Percentiles rank a stretch among this genome's conserved stretches.
phyloP scores from a whole-genome alignment of 2,888 invertebrate genomes.

The Cephus pygmeus region DNA sequence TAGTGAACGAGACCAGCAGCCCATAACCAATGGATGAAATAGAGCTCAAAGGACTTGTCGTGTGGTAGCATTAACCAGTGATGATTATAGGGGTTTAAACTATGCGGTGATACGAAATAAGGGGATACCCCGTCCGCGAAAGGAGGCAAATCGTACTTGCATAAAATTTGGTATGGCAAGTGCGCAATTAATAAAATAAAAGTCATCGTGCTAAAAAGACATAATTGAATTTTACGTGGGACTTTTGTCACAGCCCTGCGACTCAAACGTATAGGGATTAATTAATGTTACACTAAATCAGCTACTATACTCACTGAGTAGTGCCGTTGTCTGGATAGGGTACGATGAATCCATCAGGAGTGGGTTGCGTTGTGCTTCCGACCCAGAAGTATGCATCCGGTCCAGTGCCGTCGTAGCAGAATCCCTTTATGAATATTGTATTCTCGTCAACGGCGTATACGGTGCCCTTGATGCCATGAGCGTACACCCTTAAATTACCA shows the following conservation, averaged over 20 bases:
- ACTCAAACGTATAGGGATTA: neutral
- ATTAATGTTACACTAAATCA: neutral
- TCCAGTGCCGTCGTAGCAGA: conserved; percentile 89
- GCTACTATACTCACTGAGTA: conserved; percentile 74
- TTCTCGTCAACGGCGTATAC: conserved; percentile 90
- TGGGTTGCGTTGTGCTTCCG: conserved; percentile 82
- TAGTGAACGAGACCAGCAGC: conserved; percentile 3
- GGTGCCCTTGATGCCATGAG: conserved; percentile 83
- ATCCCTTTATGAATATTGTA: conserved; percentile 87
- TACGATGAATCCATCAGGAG: conserved; percentile 85
- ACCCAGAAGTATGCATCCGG: conserved; percentile 94
- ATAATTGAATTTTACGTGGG: conserved; percentile 36
- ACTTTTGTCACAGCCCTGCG: conserved; percentile 39
- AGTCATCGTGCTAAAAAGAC: conserved; percentile 23
- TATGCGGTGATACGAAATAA: neutral
- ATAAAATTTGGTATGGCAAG: conserved; percentile 4
- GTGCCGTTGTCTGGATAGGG: conserved; percentile 88
- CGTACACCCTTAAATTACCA: conserved; percentile 79
- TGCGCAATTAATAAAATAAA: conserved; percentile 38
- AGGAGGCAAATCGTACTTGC: neutral
- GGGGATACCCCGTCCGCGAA: neutral
- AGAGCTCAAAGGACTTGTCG: conserved; percentile 43
- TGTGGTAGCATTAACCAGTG: conserved; percentile 17
- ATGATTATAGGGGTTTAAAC: neutral
- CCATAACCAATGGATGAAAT: conserved; percentile 21